Conservation (phyloP, 2,797 vertebrate genomes). For the Setipinna tenuifilis region DNA sequence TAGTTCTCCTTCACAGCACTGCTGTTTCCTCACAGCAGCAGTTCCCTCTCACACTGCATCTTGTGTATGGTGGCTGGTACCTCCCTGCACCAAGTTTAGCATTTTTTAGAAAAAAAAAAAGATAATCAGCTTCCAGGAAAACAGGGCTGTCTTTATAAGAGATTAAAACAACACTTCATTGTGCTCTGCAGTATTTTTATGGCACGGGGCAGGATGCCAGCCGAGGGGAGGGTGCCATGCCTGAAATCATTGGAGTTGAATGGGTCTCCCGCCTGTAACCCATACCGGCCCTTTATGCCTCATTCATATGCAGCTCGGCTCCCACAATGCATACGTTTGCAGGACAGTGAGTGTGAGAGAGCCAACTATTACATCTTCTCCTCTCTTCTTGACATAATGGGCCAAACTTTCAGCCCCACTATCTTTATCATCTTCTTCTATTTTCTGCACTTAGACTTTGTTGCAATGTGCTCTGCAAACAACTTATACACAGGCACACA, state of each 20-base stretch:
- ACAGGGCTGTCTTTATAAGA: neutral
- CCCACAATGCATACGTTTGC: neutral
- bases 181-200: neutral
- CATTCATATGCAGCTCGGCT: slow-evolving; percentile 4
- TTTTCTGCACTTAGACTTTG: neutral
- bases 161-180: slow-evolving; percentile 21
- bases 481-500: neutral
- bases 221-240: neutral
- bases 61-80: too few species aligned
- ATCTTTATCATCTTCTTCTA: neutral
- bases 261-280: neutral
- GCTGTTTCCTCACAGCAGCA: too few species aligned
- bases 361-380: slow-evolving; percentile 22
- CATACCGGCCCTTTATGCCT: neutral
- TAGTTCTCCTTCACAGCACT: too few species aligned
- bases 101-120: neutral
- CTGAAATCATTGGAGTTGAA: slow-evolving; percentile 14
- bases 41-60: too few species aligned
- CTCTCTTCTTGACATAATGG: neutral
- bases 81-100: neutral
- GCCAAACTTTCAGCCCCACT: neutral
- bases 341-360: neutral
- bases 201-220: neutral
- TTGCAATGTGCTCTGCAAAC: neutral
- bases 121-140: neutral